Percentiles rank a stretch among this genome's conserved stretches.
Evolutionary conservation across 2,113 vertebrate species (phyloP).

Genomic region (Rhinolophus sinicus): DNA sequence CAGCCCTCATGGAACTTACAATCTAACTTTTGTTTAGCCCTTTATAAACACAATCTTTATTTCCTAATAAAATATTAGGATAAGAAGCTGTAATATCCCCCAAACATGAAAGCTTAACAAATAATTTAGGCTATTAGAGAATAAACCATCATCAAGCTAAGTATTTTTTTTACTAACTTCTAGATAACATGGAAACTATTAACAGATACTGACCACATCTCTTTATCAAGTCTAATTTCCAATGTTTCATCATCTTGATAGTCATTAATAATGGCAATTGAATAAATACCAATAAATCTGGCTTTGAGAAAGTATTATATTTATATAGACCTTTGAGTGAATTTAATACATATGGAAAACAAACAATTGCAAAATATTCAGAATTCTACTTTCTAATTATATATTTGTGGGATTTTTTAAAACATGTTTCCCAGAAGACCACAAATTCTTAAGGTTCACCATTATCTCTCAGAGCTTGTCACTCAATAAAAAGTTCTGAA

Average conservation of each 20-base stretch:
- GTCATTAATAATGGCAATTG: not conserved
- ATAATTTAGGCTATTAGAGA: not conserved
- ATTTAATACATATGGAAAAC: constrained; percentile 24
- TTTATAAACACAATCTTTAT: constrained; percentile 4
- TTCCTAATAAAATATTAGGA: not conserved
- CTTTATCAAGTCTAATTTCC: not conserved
- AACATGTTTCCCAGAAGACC: not conserved
- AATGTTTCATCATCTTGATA: not conserved
- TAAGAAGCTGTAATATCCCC: not conserved
- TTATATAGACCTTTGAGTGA: not conserved
- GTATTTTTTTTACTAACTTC: constrained; percentile 19
- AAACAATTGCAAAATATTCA: not conserved
- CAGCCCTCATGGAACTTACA: not conserved
- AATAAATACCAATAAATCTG: constrained; percentile 7
- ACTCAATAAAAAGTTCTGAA: constrained; percentile 8
- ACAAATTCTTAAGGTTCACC: not conserved
- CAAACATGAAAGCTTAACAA: not conserved
- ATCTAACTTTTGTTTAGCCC: not conserved
- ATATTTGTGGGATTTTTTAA: not conserved
- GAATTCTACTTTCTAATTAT: not conserved
- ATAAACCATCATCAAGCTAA: not conserved
- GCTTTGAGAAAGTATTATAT: not conserved
- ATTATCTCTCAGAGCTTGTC: not conserved
- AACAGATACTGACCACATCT: not conserved
- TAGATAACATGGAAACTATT: not conserved